Percentiles rank a stretch among this genome's conserved stretches.
Conservation (phyloP, 2,797 vertebrate species). For the Pseudotriccus pelzelni region DNA sequence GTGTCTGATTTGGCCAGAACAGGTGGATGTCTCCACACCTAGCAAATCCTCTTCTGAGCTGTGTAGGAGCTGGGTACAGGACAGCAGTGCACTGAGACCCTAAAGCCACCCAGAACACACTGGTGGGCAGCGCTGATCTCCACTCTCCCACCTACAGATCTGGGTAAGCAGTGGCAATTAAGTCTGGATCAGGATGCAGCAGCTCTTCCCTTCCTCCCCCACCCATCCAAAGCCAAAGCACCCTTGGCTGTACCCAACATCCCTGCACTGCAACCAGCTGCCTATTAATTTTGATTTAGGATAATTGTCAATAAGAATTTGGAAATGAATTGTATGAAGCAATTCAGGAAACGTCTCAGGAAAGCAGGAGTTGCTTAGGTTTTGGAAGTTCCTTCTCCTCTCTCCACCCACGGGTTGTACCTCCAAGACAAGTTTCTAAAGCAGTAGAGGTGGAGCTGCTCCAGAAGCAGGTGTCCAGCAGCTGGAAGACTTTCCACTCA, state of each 20-base stretch:
- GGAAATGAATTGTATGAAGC: background rate
- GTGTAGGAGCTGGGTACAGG: background rate
- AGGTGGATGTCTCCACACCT: rapidly evolving
- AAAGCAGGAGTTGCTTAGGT: background rate
- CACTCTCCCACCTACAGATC: background rate
- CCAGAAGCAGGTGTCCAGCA: background rate
- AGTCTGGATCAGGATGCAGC: background rate
- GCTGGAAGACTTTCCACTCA: background rate
- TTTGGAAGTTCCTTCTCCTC: background rate
- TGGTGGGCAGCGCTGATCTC: rapidly evolving
- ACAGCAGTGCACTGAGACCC: background rate
- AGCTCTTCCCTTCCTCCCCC: background rate
- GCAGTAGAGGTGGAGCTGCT: background rate
- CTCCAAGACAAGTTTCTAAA: background rate
- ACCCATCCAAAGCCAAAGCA: background rate
- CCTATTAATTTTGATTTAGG: background rate
- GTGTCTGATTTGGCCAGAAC: background rate
- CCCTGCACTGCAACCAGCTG: background rate
- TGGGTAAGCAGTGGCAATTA: background rate
- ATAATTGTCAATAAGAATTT: background rate
- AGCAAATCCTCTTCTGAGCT: background rate
- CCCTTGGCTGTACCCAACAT: background rate
- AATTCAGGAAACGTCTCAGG: background rate
- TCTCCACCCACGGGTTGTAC: background rate
- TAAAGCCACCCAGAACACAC: background rate